Percentiles rank a stretch among this genome's conserved stretches.
Conservation (phyloP, 2,113 vertebrate species). For the Hoplias malabaricus region DNA sequence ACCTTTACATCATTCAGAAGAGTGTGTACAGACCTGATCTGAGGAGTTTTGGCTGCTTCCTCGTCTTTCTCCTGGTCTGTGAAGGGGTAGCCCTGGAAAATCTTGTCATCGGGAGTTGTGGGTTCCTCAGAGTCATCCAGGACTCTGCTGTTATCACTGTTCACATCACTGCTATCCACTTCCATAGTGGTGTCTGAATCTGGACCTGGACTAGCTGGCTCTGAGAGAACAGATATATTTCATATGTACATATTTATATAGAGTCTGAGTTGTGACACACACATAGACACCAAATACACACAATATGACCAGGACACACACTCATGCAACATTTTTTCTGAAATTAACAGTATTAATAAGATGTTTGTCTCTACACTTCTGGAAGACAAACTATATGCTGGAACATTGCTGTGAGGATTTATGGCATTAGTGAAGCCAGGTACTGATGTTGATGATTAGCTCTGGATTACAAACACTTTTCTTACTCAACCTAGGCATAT, state of each 20-base stretch:
- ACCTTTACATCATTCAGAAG: background rate
- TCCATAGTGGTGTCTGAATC: slow-evolving; percentile 95
- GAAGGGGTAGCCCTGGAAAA: slow-evolving; percentile 89
- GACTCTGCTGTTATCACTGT: slow-evolving; percentile 80
- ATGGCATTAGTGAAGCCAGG: no score
- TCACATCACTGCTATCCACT: slow-evolving; percentile 88
- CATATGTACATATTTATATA: background rate
- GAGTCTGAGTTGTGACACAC: no score
- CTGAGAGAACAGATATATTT: slow-evolving; percentile 59
- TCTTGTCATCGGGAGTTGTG: slow-evolving; percentile 93
- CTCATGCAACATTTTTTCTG: no score
- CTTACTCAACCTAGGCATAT: no score
- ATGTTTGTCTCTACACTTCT: no score
- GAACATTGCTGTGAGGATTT: no score
- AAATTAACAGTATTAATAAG: no score
- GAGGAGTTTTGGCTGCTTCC: slow-evolving; percentile 83
- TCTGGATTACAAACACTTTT: no score
- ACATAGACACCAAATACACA: background rate
- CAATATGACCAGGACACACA: no score
- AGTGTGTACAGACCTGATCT: slow-evolving; percentile 80
- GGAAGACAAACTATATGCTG: no score
- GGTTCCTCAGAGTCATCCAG: slow-evolving; percentile 89
- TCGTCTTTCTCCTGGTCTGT: slow-evolving; percentile 91
- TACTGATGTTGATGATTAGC: no score
- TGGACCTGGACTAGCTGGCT: slow-evolving; percentile 87